Evolutionary conservation across 1,140 invertebrate species (phyloP).

Genomic region (Hyphantria cunea): DNA sequence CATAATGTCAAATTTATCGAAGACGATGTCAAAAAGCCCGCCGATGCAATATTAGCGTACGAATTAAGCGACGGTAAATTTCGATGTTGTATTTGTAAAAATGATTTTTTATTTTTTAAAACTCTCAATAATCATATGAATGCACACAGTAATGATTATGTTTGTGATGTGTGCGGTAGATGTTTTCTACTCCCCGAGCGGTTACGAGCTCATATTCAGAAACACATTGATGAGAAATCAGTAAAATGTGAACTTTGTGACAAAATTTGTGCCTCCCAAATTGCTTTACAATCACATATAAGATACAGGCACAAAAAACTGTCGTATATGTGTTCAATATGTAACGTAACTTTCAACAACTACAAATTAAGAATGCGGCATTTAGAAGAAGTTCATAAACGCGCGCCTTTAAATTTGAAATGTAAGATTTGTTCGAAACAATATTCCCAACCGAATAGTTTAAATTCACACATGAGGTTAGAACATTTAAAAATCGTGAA

Average conservation of each 20-base stretch:
- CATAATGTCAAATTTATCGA: constrained; percentile 32
- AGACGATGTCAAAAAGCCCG: constrained; percentile 26
- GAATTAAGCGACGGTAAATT: constrained; percentile 28
- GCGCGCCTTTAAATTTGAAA: constrained; percentile 20
- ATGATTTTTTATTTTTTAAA: constrained; percentile 34
- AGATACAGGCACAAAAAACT: constrained; percentile 31
- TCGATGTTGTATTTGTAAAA: constrained; percentile 23
- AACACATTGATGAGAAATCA: constrained; percentile 1
- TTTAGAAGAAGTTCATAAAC: constrained; percentile 28
- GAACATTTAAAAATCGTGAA: constrained; percentile 33
- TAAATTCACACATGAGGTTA: constrained; percentile 30
- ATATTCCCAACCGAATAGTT: constrained; percentile 18
- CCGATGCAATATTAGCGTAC: constrained; percentile 26
- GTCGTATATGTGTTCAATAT: constrained; percentile 26
- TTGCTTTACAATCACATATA: constrained; percentile 21
- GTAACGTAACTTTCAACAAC: constrained; percentile 16
- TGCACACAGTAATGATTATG: constrained; percentile 32
- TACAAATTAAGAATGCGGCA: constrained; percentile 23
- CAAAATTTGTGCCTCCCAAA: constrained; percentile 16
- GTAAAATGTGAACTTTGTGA: constrained; percentile 24
- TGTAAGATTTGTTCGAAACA: constrained; percentile 31
- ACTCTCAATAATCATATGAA: constrained; percentile 35
- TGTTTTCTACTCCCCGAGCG: constrained; percentile 32
- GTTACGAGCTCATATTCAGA: constrained; percentile 21
- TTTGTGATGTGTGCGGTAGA: constrained; percentile 33